Evolutionary conservation across 2,797 vertebrate genomes (phyloP), one percentile per base, ranked within the genome.

Genomic region (Ciconia nigra): DNA sequence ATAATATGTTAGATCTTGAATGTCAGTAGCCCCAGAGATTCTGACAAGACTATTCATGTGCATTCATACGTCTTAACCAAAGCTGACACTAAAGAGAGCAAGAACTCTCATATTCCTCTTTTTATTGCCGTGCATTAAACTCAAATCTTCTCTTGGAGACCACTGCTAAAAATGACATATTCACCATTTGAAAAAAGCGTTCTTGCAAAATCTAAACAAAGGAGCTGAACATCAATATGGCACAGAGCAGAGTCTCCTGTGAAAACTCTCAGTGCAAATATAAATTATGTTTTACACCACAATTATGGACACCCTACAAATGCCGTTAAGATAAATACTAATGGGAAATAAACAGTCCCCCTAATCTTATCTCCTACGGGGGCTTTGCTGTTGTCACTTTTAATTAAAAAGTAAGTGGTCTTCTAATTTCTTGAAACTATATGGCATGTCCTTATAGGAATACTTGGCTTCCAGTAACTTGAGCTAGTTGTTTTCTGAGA

Each of bases 31-130:
- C 95, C 81, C 86, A 37, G 86, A 96, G 94, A 91, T 94, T 90
- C 94, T 96, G 94, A 94, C 89, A 94, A 90, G 96, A 89, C 93
- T 94, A 91, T 96, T 97, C 95, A 93, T 97, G 93, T 97, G 95
- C 93, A 95, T 96, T 95, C 96, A 92, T 87, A 97, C 4, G 25
- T 94, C 93, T 96, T 97, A 96, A 96, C 67, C 90, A 87, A 93
- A 97, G 91, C 96, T 96, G 96, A 97, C 96, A 97, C 94, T 94
- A 84, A 96, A 97, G 91, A 95, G 90, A 95, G 71, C 44, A 92
- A 95, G 95, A 95, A 96, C 92, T 80, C 96, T 96, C 83, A 87
- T 97, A 93, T 96, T 96, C 94, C 71, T 93, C 88, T 85, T 95
- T 94, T 97, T 96, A 96, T 94, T 87, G 92, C 90, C 0, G 0